phyloP scores from a whole-genome alignment of 2,113 vertebrate genomes.

The Cinclus mexicanus region DNA sequence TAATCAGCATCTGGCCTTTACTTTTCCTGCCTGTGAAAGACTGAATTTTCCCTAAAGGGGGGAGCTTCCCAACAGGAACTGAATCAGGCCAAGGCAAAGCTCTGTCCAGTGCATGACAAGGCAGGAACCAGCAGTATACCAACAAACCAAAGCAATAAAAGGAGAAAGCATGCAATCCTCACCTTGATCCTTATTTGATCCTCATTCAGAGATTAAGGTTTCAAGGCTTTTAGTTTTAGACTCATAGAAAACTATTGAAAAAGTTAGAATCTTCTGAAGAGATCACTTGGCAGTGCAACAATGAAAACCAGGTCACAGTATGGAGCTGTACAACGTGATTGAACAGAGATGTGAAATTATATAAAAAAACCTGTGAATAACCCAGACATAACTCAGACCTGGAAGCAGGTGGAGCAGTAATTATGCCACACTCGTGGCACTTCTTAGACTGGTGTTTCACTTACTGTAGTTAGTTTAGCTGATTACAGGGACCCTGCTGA shows the following conservation, averaged over 20 bases:
- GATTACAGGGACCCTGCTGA: background rate
- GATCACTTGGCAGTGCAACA: background rate
- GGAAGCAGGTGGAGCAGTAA: background rate
- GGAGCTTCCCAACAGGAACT: background rate
- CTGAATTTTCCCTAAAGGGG: background rate
- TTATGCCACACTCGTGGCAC: background rate
- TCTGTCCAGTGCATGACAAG: background rate
- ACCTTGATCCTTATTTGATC: background rate
- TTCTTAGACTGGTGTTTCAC: background rate
- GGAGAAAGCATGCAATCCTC: background rate
- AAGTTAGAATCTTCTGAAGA: background rate
- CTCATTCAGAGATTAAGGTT: background rate
- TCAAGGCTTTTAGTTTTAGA: background rate
- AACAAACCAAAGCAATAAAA: background rate
- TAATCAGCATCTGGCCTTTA: background rate
- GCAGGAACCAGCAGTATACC: background rate
- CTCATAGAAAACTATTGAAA: background rate
- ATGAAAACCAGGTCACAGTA: background rate
- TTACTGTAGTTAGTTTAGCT: background rate
- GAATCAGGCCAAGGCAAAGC: background rate
- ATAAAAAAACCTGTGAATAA: background rate
- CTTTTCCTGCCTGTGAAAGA: background rate
- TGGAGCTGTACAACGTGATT: rapidly evolving
- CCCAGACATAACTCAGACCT: background rate
- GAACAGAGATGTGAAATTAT: background rate